Percentiles rank a stretch among this genome's conserved stretches.
These are phyloP conservation scores for Oreochromis mossambicus DNA, from an alignment of 2,797 vertebrate genomes.

Conservation along the genomic window DNA sequence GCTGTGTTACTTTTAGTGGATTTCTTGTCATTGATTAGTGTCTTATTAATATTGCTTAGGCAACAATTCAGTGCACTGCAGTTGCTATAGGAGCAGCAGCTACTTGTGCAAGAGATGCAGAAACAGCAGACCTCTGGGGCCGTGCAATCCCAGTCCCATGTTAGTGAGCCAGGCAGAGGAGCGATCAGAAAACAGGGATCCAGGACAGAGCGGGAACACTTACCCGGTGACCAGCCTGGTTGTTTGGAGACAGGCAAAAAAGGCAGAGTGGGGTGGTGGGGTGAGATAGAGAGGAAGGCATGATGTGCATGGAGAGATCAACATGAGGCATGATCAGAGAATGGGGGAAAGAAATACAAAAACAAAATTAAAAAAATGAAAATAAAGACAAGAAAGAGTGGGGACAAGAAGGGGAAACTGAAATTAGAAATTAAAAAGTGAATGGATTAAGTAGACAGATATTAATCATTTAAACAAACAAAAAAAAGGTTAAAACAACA, in stretches of 20 bases:
- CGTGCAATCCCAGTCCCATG: not conserved
- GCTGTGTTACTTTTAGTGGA: not conserved
- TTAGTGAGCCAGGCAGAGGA: conserved; percentile 66
- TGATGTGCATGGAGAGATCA: conserved; percentile 66
- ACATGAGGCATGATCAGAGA: conserved; percentile 75
- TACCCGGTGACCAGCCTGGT: conserved; percentile 99
- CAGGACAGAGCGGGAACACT: conserved; percentile 78
- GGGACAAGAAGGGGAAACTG: conserved; percentile 78
- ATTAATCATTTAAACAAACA: conserved; percentile 53
- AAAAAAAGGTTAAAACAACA: conserved; percentile 39
- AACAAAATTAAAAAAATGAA: conserved; percentile 47
- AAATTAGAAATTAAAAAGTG: conserved; percentile 78
- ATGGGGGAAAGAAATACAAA: not conserved
- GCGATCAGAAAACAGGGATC: conserved; percentile 66
- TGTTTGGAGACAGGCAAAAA: conserved; percentile 85
- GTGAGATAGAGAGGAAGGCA: conserved; percentile 74
- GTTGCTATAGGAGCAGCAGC: not conserved
- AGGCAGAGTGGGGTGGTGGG: conserved; percentile 73
- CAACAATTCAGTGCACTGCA: not conserved
- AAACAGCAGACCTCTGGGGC: not conserved
- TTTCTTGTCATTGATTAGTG: not conserved
- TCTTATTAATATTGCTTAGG: not conserved
- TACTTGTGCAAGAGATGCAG: not conserved
- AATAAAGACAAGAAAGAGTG: conserved; percentile 65
- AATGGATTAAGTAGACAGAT: conserved; percentile 61